Evolutionary conservation across 2,888 invertebrate species (phyloP).

Genomic region (Coelinius sp.): DNA sequence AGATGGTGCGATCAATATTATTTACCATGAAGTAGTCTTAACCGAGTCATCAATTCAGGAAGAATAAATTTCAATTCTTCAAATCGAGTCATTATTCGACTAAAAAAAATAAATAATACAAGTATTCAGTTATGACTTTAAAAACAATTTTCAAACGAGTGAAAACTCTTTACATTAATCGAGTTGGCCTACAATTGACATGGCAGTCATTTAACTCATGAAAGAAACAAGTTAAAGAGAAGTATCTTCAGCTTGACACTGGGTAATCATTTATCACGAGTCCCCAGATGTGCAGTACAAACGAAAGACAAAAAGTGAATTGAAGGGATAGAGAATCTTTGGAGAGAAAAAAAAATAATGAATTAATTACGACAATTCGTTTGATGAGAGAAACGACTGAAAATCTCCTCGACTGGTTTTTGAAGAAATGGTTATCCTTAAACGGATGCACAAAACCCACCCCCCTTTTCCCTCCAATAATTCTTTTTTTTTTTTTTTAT

Average conservation of each 20-base stretch:
- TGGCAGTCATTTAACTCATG: constrained; percentile 37
- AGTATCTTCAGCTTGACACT: constrained; percentile 41
- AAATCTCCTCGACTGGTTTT: constrained; percentile 1
- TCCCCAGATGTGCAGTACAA: constrained; percentile 33
- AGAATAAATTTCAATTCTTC: neutral
- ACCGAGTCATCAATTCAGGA: neutral
- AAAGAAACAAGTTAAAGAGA: constrained; percentile 32
- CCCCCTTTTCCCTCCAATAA: too few species aligned
- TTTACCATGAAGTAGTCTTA: constrained; percentile 9
- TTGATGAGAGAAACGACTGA: neutral
- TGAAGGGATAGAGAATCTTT: neutral
- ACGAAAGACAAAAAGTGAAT: constrained; percentile 25
- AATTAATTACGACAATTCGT: neutral
- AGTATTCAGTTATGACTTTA: neutral
- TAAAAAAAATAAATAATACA: neutral
- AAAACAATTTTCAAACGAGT: constrained; percentile 4
- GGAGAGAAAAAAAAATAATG: constrained; percentile 10
- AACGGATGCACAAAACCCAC: neutral
- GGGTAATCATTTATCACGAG: constrained; percentile 47
- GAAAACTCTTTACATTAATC: constrained; percentile 13
- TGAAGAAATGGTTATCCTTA: neutral
- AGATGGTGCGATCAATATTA: constrained; percentile 20
- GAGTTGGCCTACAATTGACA: constrained; percentile 40
- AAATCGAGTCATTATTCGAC: neutral
- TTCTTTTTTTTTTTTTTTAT: too few species aligned